These are phyloP conservation scores for Sarcophilus harrisii DNA, from an alignment of 2,797 vertebrate genomes.

Conservation along the genomic window DNA sequence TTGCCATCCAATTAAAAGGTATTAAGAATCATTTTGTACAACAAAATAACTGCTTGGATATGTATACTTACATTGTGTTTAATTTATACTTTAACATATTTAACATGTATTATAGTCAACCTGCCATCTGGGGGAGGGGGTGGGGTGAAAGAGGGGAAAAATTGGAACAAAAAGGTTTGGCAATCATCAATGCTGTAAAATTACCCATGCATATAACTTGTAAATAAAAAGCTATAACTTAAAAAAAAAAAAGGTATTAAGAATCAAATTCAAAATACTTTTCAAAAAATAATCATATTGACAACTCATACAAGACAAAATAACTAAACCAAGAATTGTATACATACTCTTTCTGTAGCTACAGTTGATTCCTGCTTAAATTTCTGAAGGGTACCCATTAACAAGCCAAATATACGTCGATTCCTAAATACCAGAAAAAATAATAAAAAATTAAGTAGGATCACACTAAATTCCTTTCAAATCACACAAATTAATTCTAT, in stretches of 20 bases:
- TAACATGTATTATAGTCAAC: too few relatives aligned
- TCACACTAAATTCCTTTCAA: not conserved
- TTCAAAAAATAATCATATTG: slow-evolving; percentile 24
- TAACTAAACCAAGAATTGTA: slow-evolving; percentile 20
- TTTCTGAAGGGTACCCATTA: slow-evolving; percentile 99
- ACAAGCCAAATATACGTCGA: slow-evolving; percentile 99
- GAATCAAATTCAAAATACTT: not conserved
- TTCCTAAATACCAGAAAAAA: slow-evolving; percentile 88
- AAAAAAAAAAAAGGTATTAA: not conserved
- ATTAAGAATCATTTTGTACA: not conserved
- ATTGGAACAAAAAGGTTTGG: too few relatives aligned
- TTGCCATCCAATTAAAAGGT: slow-evolving; percentile 18
- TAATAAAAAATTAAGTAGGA: slow-evolving; percentile 21
- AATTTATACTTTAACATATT: too few relatives aligned
- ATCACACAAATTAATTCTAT: not conserved
- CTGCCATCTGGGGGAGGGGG: too few relatives aligned
- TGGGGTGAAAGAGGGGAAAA: too few relatives aligned
- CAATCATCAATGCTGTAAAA: too few relatives aligned
- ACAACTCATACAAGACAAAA: slow-evolving; percentile 11
- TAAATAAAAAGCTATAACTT: too few relatives aligned
- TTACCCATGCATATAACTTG: too few relatives aligned
- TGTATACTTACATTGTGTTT: too few relatives aligned
- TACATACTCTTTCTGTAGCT: slow-evolving; percentile 93
- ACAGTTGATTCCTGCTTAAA: slow-evolving; percentile 99
- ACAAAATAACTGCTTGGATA: too few relatives aligned